Conservation (phyloP, 1,140 invertebrate genomes). For the Calephelis virginiensis region DNA sequence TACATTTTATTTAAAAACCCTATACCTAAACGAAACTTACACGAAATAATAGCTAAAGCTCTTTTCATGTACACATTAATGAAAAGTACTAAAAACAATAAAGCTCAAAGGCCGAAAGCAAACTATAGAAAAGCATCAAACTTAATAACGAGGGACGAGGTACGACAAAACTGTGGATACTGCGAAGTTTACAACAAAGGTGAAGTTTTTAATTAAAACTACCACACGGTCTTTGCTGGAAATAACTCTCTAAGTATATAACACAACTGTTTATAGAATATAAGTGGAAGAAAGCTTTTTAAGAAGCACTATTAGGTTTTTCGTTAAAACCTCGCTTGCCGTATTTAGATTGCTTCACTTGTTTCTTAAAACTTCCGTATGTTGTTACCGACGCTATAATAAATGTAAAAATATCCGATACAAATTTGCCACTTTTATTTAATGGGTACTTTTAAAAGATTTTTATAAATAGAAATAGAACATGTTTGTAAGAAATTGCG, state of each 20-base stretch:
- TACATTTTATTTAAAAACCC: background rate
- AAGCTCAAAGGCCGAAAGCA: slow-evolving; percentile 47
- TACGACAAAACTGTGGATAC: slow-evolving; percentile 43
- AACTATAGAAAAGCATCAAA: slow-evolving; percentile 54
- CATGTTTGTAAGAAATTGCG: too few relatives aligned
- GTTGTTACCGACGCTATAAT: too few relatives aligned
- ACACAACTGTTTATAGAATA: background rate
- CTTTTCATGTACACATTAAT: slow-evolving; percentile 30
- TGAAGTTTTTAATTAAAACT: slow-evolving; percentile 67
- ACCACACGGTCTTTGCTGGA: slow-evolving; percentile 29
- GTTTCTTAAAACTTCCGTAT: too few relatives aligned
- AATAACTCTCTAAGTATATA: slow-evolving; percentile 10
- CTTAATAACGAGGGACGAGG: slow-evolving; percentile 49
- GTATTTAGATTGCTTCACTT: too few relatives aligned
- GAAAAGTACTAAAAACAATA: slow-evolving; percentile 48
- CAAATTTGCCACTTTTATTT: too few relatives aligned
- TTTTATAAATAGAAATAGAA: too few relatives aligned
- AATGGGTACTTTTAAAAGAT: too few relatives aligned
- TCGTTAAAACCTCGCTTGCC: too few relatives aligned
- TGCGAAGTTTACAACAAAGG: slow-evolving; percentile 48
- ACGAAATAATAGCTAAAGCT: slow-evolving; percentile 13
- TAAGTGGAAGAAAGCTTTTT: too few relatives aligned
- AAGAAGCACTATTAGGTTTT: too few relatives aligned
- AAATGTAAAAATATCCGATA: too few relatives aligned
- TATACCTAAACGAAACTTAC: background rate